Conservation (phyloP, 1,140 invertebrate genomes). For the Batillaria attramentaria region DNA sequence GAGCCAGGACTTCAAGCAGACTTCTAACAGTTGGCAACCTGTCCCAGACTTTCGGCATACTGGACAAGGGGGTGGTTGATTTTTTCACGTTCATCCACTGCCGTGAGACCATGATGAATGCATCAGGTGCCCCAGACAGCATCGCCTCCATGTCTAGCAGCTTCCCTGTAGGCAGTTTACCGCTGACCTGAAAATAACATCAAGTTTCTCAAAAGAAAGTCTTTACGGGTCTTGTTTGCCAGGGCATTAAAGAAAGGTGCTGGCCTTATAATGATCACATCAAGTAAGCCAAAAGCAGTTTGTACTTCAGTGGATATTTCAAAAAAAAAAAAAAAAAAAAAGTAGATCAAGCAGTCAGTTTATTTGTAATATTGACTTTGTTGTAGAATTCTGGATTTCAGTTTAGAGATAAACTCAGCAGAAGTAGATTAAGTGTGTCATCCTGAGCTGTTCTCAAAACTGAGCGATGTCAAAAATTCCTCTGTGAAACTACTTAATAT, state of each 20-base stretch:
- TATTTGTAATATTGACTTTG: too few relatives aligned
- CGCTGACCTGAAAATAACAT: constrained; percentile 15
- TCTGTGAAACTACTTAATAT: too few relatives aligned
- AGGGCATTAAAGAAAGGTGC: neutral
- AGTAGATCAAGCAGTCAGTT: too few relatives aligned
- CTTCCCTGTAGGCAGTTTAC: constrained; percentile 39
- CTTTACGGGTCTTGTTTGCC: neutral
- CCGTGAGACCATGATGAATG: constrained; percentile 65
- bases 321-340: too few relatives aligned
- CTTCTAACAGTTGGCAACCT: constrained; percentile 61
- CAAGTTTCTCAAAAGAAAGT: neutral
- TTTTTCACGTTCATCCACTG: constrained; percentile 68
- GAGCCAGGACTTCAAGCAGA: constrained; percentile 61
- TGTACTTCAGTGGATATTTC: neutral
- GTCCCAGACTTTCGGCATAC: constrained; percentile 57
- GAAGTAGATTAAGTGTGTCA: too few relatives aligned
- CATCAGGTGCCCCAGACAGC: constrained; percentile 68
- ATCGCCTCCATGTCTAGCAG: constrained; percentile 67
- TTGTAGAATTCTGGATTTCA: too few relatives aligned
- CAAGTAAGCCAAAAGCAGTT: neutral
- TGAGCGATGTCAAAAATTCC: too few relatives aligned
- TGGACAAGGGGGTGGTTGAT: constrained; percentile 54
- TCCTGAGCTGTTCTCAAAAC: too few relatives aligned
- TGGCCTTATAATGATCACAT: neutral
- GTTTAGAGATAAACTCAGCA: too few relatives aligned